Conservation (phyloP, 1,140 invertebrate genomes). For the Lordiphosa collinella region DNA sequence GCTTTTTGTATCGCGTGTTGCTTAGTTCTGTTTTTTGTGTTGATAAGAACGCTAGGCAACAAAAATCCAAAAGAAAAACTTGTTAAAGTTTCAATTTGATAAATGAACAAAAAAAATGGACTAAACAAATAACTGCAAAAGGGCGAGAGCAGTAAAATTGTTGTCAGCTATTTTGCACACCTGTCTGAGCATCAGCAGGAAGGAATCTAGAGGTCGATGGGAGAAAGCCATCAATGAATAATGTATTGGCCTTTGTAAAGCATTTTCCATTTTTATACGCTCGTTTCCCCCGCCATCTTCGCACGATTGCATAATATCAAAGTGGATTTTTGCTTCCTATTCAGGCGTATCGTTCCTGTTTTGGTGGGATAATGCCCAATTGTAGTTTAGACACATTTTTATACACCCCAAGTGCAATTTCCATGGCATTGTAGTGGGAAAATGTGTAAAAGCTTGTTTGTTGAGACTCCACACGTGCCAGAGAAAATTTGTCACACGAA, state of each 20-base stretch:
- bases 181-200: slow-evolving; percentile 45
- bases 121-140: slow-evolving; percentile 33
- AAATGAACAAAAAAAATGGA: background rate
- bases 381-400: slow-evolving; percentile 41
- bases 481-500: slow-evolving; percentile 25
- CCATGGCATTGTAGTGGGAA: slow-evolving; percentile 49
- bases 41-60: too few relatives aligned
- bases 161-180: slow-evolving; percentile 70
- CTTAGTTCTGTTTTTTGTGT: too few relatives aligned
- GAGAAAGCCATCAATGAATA: slow-evolving; percentile 49
- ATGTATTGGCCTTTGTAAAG: slow-evolving; percentile 42
- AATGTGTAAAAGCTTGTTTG: slow-evolving; percentile 33
- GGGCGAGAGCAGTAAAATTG: slow-evolving; percentile 58
- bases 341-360: slow-evolving; percentile 32
- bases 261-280: slow-evolving; percentile 7
- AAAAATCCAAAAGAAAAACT: background rate
- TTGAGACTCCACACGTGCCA: background rate
- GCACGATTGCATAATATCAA: slow-evolving; percentile 69
- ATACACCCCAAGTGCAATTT: background rate
- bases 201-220: background rate
- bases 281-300: slow-evolving; percentile 14
- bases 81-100: too few relatives aligned
- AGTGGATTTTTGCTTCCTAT: slow-evolving; percentile 41
- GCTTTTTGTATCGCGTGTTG: too few relatives aligned
- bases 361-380: slow-evolving; percentile 31